Evolutionary conservation across 1,140 invertebrate genomes (phyloP), one percentile per base, ranked within the genome.

Genomic region (Hycleus phaleratus): DNA sequence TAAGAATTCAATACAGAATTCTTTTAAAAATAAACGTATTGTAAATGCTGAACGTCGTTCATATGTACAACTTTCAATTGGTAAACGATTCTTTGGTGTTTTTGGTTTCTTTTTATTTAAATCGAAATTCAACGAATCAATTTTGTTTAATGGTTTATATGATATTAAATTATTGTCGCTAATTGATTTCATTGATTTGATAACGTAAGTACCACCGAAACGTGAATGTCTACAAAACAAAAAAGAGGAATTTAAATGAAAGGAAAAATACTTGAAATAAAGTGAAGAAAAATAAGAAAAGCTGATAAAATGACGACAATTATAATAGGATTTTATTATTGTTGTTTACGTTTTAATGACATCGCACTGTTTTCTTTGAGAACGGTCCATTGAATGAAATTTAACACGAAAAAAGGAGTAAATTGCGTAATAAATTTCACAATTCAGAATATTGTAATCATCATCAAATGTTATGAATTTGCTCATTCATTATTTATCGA

Each of bases 1-100:
- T 48, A 98, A 74, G 73, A 97, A 94, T 75, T 95, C 90, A 47
- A 90, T 82, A 75, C 93, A 97, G 74, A 97, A 97, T 70, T 97
- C 91, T 75, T 94, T 94, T 47, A 97, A 77, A 74, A 94, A 89
- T 58, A 95, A 77, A 63, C 91, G 79, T 46, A 95, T 85, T 56
- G 83, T 85, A 45, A 93, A 81, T 2, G 87, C 88, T 39, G 92
- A 94, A 53, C 83, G 77, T 40, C 90, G 79, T 58, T 83, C 84
- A 11, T 72, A 63, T 44, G 77, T 75, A 1, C 71, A 68, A 60
- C 80, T 78, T 46, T 75, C 71, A 60, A 88, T 71, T 4, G 86
- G 82, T 26, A 79, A 68, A 46, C 81, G 75, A 68, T 90, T 88
- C 69, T 83, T 87, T 1, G 85, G 77, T 59, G 74, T 83, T 67